Evolutionary conservation across 1,140 invertebrate genomes (phyloP), one percentile per base, ranked within the genome.

Genomic region (Carcinoscorpius rotundicauda): DNA sequence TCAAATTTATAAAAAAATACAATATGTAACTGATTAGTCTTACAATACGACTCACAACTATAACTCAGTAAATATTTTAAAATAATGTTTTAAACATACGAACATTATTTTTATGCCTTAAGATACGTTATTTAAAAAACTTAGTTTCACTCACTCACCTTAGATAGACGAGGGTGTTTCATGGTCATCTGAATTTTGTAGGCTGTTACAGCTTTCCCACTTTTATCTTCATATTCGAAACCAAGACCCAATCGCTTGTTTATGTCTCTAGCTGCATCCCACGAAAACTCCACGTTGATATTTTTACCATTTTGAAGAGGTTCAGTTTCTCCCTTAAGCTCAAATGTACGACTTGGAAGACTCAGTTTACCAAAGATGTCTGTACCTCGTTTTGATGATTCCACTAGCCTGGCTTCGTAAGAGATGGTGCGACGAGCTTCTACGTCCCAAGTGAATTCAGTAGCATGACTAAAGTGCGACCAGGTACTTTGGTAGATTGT

Each of bases 301-400:
- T 51, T 59, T 3, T 51, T 49, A 48, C 57, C 52, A 29, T 62
- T 53, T 51, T 4, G 52, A 8, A 59, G 49, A 48, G 51, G 8
- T 5, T 60, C 62, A 10, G 58, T 60, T 11, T 65, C 64, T 49
- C 63, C 62, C 61, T 68, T 65, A 5, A 71, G 9, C 61, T 72
- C 64, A 11, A 76, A 61, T 5, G 73, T 72, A 60, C 75, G 64
- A 49, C 69, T 63, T 3, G 75, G 75, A 49, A 72, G 60, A 51
- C 72, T 70, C 1, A 75, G n/a, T 51, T 67, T 64, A 50, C 64
- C 49, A 48, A 64, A 64, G 3, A 60, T 53, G 9, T 49, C n/a
- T 62, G 6, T 61, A 29, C 59, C 56, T 64, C 65, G 55, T 48
- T 51, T 60, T 60, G 60, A 60, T 53, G 52, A 61, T 29, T 66